Conservation (phyloP, 2,797 vertebrate species). For the Sebastolobus altivelis region DNA sequence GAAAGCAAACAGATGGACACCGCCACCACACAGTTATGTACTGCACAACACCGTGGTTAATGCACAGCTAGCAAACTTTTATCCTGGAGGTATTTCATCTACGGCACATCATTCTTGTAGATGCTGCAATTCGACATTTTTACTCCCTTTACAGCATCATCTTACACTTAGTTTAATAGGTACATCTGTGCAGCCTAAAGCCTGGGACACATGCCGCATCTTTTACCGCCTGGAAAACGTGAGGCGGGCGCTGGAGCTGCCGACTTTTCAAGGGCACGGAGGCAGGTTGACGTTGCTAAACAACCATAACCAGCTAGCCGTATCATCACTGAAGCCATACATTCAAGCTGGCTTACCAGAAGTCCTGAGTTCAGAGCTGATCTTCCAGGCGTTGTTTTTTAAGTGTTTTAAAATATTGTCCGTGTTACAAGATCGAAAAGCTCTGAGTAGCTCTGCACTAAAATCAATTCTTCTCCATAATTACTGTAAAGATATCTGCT, state of each 20-base stretch:
- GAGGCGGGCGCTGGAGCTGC: too few species aligned
- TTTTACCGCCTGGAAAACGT: neutral
- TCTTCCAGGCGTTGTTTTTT: neutral
- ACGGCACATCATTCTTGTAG: neutral
- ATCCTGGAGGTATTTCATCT: neutral
- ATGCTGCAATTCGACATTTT: neutral
- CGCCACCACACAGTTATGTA: neutral
- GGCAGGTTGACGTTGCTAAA: neutral
- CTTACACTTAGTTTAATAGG: neutral
- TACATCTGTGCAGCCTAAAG: neutral
- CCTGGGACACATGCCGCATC: neutral
- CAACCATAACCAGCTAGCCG: too few species aligned
- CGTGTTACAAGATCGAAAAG: neutral
- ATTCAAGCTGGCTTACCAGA: neutral
- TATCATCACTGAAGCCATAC: neutral
- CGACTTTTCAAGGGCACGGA: neutral
- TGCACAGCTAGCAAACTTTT: neutral
- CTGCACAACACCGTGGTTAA: neutral
- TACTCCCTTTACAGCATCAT: neutral
- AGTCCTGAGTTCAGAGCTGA: neutral
- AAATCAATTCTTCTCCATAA: neutral
- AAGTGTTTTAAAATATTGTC: neutral
- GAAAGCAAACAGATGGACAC: conserved; percentile 11
- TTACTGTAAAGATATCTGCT: neutral
- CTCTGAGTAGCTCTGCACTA: neutral